A percentile compares a stretch with the other conserved stretches of the same genome.
Conservation (phyloP, 2,888 invertebrate species). For the Podotricha telesiphe region DNA sequence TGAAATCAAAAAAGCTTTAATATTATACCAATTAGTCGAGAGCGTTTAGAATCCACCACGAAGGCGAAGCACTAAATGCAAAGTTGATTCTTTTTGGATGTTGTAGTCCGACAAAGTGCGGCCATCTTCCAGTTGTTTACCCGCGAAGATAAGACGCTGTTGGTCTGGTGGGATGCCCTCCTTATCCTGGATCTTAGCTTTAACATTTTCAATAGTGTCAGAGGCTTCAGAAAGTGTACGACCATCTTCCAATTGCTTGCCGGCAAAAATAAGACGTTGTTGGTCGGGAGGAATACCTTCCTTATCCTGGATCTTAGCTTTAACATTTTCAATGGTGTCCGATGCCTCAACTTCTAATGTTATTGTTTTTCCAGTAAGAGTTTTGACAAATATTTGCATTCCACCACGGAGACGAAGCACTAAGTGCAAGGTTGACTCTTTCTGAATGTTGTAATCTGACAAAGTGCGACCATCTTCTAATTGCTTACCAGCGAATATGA, state of each 20-base stretch:
- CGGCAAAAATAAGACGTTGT: conserved; percentile 69
- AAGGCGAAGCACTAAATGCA: conserved; percentile 43
- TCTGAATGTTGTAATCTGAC: conserved; percentile 45
- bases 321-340: conserved; percentile 71
- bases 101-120: conserved; percentile 42
- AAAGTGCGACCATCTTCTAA: conserved; percentile 48
- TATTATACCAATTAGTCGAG: conserved; percentile 47
- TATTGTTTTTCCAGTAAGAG: conserved; percentile 62
- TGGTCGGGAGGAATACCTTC: conserved; percentile 72
- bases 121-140: conserved; percentile 42
- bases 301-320: conserved; percentile 70
- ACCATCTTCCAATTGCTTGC: conserved; percentile 70
- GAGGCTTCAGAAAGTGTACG: conserved; percentile 62
- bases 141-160: conserved; percentile 47
- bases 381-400: conserved; percentile 66
- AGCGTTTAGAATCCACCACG: conserved; percentile 50
- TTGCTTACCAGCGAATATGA: conserved; percentile 56
- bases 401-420: conserved; percentile 50
- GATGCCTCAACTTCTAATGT: conserved; percentile 68
- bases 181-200: conserved; percentile 43
- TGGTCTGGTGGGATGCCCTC: conserved; percentile 56
- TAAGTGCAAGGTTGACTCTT: conserved; percentile 42
- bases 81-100: conserved; percentile 48
- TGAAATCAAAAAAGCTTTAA: conserved; percentile 30
- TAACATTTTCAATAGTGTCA: conserved; percentile 46